A percentile compares a stretch with the other conserved stretches of the same genome.
These are phyloP conservation scores for Hemibagrus guttatus DNA, from an alignment of 2,797 vertebrate genomes.

Conservation along the genomic window DNA sequence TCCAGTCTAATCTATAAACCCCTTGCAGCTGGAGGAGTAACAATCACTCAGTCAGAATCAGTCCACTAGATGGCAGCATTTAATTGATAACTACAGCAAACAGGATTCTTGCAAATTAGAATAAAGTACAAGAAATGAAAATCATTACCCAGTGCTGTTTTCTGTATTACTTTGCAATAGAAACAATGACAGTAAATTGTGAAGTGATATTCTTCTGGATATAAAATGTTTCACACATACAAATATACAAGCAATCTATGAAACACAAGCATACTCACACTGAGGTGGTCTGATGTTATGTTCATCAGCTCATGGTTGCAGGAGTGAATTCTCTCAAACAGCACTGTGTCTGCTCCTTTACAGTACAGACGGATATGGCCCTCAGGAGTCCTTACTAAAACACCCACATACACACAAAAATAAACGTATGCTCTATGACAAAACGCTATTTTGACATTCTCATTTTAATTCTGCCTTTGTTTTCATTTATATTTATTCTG, in stretches of 20 bases:
- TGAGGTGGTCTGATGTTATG: slow-evolving; percentile 88
- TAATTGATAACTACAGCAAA: neutral
- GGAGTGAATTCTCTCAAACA: slow-evolving; percentile 85
- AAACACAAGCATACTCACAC: slow-evolving; percentile 68
- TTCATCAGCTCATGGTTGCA: slow-evolving; percentile 81
- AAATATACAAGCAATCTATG: neutral
- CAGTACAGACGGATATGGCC: slow-evolving; percentile 91
- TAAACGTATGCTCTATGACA: neutral
- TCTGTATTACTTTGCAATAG: neutral
- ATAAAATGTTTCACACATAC: neutral
- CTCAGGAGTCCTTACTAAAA: slow-evolving; percentile 84
- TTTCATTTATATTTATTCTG: too few species aligned
- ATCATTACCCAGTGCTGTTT: neutral
- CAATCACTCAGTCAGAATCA: neutral
- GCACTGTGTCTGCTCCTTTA: slow-evolving; percentile 92
- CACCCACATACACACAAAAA: slow-evolving; percentile 14
- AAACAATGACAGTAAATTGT: neutral
- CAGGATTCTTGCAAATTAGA: neutral
- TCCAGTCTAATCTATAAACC: neutral
- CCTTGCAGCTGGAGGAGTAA: neutral
- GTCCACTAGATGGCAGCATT: slow-evolving; percentile 19
- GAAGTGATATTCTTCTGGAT: neutral
- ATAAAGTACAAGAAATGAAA: neutral
- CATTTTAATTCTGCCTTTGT: too few species aligned
- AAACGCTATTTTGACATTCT: too few species aligned